Evolutionary conservation across 2,797 vertebrate genomes (phyloP).

Genomic region (Eleutherodactylus coqui): DNA sequence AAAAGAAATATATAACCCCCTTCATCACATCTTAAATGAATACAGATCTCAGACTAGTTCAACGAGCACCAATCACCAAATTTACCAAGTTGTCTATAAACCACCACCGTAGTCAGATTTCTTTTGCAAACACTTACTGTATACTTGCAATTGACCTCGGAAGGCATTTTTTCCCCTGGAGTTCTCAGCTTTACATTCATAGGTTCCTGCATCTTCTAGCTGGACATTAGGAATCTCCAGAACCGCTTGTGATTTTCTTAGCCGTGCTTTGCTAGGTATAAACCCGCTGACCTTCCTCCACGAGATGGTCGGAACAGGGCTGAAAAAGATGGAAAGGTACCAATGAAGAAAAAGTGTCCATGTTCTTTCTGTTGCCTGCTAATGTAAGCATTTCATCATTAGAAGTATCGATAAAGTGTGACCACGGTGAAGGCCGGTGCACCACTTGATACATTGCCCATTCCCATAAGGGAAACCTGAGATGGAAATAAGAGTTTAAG

Average conservation of each 20-base stretch:
- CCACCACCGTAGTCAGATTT: not conserved
- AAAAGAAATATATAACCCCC: too few species aligned
- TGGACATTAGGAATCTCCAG: slow-evolving; percentile 96
- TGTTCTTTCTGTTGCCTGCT: slow-evolving; percentile 68
- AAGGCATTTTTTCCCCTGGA: slow-evolving; percentile 90
- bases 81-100: not conserved
- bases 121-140: slow-evolving; percentile 83
- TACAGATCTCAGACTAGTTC: too few species aligned
- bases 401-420: slow-evolving; percentile 71
- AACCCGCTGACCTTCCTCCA: slow-evolving; percentile 96
- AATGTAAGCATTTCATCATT: slow-evolving; percentile 74
- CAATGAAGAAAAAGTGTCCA: slow-evolving; percentile 69
- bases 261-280: slow-evolving; percentile 91
- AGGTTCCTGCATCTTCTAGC: slow-evolving; percentile 90
- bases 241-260: slow-evolving; percentile 94
- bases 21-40: too few species aligned
- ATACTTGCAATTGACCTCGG: slow-evolving; percentile 94
- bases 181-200: slow-evolving; percentile 96
- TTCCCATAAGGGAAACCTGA: slow-evolving; percentile 65
- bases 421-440: slow-evolving; percentile 70
- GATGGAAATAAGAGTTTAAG: slow-evolving; percentile 54
- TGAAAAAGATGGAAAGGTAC: slow-evolving; percentile 64
- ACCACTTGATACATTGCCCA: slow-evolving; percentile 66
- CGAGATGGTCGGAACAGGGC: slow-evolving; percentile 95
- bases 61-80: not conserved